Conservation (phyloP, 2,113 vertebrate genomes). For the Alligator mississippiensis region DNA sequence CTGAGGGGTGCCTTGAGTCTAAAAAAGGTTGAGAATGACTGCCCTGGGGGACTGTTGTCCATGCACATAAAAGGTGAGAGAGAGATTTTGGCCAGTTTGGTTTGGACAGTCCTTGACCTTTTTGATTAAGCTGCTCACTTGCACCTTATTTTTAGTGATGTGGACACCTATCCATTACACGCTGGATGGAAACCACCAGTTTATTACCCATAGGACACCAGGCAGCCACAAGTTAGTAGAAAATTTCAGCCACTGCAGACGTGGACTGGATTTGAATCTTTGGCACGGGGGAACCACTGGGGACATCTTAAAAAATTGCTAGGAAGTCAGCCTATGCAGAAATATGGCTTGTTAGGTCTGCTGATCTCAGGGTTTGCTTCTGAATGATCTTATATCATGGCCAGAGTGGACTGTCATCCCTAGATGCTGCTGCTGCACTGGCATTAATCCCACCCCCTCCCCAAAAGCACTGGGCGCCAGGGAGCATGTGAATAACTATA, state of each 20-base stretch:
- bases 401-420: not conserved
- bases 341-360: not conserved
- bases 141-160: not conserved
- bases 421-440: not conserved
- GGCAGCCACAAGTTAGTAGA: not conserved
- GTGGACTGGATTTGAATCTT: not conserved
- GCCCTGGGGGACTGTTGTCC: not conserved
- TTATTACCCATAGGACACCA: not conserved
- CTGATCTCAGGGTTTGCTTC: not conserved
- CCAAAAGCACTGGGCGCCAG: not conserved
- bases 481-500: not conserved
- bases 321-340: not conserved
- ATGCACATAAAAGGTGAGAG: not conserved
- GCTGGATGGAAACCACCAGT: not conserved
- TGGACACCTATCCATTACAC: not conserved
- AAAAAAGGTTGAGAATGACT: no score
- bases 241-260: not conserved
- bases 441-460: not conserved
- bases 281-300: not conserved
- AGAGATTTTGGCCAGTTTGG: not conserved
- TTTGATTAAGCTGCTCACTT: not conserved
- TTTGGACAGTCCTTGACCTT: not conserved
- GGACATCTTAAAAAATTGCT: not conserved
- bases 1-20: no score
- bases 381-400: not conserved